Evolutionary conservation across 2,888 invertebrate genomes (phyloP), one percentile per base, ranked within the genome.

Genomic region (Drosophila pullipes): DNA sequence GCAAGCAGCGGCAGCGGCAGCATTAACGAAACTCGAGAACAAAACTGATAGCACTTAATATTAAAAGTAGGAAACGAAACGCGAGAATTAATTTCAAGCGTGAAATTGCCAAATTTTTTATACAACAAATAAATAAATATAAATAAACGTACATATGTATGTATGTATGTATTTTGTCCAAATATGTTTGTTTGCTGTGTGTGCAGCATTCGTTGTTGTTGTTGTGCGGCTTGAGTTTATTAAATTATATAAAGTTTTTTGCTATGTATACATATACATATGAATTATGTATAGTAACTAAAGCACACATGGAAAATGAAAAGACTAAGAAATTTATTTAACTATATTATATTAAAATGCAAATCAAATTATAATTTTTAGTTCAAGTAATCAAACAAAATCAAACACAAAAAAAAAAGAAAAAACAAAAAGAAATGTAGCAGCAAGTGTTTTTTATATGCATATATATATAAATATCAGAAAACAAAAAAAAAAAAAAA

Each of bases 241-340:
- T 37, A 65, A 78, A 82, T 84, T 89, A 88, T 90, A 90, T 85
- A 85, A 75, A 60, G 83, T 82, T 85, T 47, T 89, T 85, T 85
- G 88, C 85, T 85, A 83, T 78, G 67, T 85, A 85, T 88, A 85
- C 82, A 89, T 76, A 47, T 47, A 47, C 57, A 90, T 81, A 75
- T 62, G 68, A 66, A 69, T 72, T 90, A 85, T 87, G 90, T 85
- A 86, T 86, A 85, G 82, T 78, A 78, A 89, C 85, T 85, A 79
- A 85, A 91, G 91, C 88, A 89, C 89, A 89, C 89, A 82, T 90
- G 91, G 89, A 89, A 89, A 89, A 89, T 89, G 91, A 89, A 91
- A 89, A 89, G 91, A 91, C 91, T 91, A 89, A 88, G 82, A 83
- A 85, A 85, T 78, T 85, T 77, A 81, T 90, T 89, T 85, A 88